Evolutionary conservation across 2,888 invertebrate genomes (phyloP), one percentile per base, ranked within the genome.

Genomic region (Caenorhabditis sp.): DNA sequence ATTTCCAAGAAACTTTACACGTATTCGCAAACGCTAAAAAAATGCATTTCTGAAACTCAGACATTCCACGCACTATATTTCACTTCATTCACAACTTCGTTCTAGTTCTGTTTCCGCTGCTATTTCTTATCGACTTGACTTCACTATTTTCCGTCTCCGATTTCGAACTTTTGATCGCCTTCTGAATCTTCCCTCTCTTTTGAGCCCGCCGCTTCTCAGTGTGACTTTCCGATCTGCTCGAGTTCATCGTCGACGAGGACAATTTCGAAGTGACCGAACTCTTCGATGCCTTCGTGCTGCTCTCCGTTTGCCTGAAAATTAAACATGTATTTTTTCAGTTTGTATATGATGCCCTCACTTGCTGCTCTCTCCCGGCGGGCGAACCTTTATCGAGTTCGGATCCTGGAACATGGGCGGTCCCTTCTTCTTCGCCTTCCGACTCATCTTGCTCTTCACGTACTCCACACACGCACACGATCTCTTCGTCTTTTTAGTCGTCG

Each of bases 401-500:
- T 65, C 73, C n/a, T 73, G 43, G 58, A 59, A 27, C 2, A 15
- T 2, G 1, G 43, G 26, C 9, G 26, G 32, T 27, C 8, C 9
- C 27, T 65, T 55, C 56, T 45, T 50, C 3, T 45, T 30, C 2
- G 35, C 37, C 24, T 61, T 61, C 39, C 27, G 20, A 15, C 63
- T 52, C 32, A 73, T 37, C 32, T 73, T 59, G 20, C 35, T 75
- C 55, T 58, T 68, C 39, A 75, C 37, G 45, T 68, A 70, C 11
- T 75, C 68, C 1, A 75, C 2, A 45, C 75, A 75, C 5, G 68
- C 68, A 53, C 75, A 75, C 24, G 52, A 41, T 4, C 22, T 30
- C 22, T 45, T 68, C 48, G 56, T 56, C 15, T 27, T 66, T 27
- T 26, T 17, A 24, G 13, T 27, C 24, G 52, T 50, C 35, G 15